Conservation (phyloP, 2,113 vertebrate species). For the Scolopax mira region DNA sequence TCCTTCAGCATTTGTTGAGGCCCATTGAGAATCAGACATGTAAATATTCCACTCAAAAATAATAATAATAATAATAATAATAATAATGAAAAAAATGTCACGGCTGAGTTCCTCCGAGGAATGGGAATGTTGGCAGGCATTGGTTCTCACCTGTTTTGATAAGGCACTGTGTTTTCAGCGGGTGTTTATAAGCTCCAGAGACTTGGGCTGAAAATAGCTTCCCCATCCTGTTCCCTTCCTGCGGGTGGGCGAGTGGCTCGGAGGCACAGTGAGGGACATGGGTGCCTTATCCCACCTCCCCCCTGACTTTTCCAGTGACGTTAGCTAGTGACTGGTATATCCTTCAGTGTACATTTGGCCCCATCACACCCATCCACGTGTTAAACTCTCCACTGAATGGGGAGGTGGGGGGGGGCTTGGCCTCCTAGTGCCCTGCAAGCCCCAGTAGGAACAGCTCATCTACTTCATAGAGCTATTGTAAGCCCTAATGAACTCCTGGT, state of each 20-base stretch:
- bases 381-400: accelerated
- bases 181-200: background rate
- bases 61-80: background rate
- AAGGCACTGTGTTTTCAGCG: background rate
- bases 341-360: background rate
- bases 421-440: accelerated
- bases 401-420: background rate
- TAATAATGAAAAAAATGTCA: background rate
- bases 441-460: background rate
- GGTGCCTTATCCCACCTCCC: background rate
- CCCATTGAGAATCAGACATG: background rate
- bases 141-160: background rate
- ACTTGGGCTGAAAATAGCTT: background rate
- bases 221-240: background rate
- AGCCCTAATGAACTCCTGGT: background rate
- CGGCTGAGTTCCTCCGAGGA: background rate
- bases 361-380: accelerated
- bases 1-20: background rate
- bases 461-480: background rate
- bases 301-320: background rate
- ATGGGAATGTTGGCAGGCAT: background rate
- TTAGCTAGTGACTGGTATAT: background rate
- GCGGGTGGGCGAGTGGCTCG: background rate
- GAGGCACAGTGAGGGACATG: background rate
- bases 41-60: background rate